Base-by-base conservation (phyloP, 2,888 invertebrate genomes). In the Pammene aurita region DNA sequence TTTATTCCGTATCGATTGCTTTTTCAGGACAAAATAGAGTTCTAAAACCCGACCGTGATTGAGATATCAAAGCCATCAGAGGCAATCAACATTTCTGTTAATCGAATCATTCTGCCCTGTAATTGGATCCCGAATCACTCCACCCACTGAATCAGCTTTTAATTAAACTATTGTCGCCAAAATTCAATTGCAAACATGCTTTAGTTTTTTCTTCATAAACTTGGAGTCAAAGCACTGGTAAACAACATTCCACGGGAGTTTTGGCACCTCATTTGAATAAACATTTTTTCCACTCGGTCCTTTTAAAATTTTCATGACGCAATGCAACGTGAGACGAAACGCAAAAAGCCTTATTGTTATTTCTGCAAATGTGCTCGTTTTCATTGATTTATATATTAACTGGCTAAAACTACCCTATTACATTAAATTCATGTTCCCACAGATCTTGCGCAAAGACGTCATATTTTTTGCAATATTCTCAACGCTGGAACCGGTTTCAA, bases 191-290 rank as follows among this genome's bases (percentile, higher is more conserved):
- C 52, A 54, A 58, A 54, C 18, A 16, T 63, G 42, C 13, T 57
- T 63, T 54, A 70, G 66, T 57, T 67, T 71, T 67, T 71, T 60
- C 38, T 67, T 62, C 56, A 67, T 67, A 70, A 67, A 71, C 55
- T 14, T 48, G 58, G 34, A 71, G 71, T 65, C 71, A 65, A 68
- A 71, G 68, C 52, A 62, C 71, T 65, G 68, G 55, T 65, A 84
- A 86, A 87, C 84, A 84, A 81, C 84, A 89, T 88, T 88, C 87
- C 84, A 71, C 77, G 74, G 80, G 79, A 83, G 81, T 84, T 87
- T 87, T 86, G 84, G 84, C 85, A 82, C 80, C 79, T 77, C 77
- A 78, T 81, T 81, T 82, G 76, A 84, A 82, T 80, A 78, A 77
- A 79, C 78, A 80, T 80, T 77, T 82, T 82, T 80, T 75, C 73